Conservation (phyloP, 2,888 invertebrate genomes). For the Pheosia tremula region DNA sequence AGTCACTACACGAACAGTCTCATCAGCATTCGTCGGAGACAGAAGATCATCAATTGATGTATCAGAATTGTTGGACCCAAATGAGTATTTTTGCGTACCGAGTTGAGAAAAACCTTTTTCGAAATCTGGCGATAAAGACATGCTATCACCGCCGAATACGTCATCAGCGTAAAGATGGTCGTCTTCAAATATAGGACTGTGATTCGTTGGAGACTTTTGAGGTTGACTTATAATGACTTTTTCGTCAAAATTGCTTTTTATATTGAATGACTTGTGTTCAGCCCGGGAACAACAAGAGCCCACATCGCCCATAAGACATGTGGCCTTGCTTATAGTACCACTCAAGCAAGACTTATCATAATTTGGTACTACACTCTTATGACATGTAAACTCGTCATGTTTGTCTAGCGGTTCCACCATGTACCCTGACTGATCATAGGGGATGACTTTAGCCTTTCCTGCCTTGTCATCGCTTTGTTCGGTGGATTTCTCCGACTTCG, state of each 20-base stretch:
- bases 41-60: slow-evolving; percentile 86
- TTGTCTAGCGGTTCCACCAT: slow-evolving; percentile 80
- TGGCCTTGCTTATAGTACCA: slow-evolving; percentile 76
- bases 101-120: slow-evolving; percentile 74
- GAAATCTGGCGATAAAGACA: slow-evolving; percentile 85
- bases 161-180: slow-evolving; percentile 85
- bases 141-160: slow-evolving; percentile 86
- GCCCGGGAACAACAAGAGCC: slow-evolving; percentile 75
- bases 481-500: slow-evolving; percentile 70
- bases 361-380: slow-evolving; percentile 72
- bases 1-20: slow-evolving; percentile 80
- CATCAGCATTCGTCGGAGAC: slow-evolving; percentile 84
- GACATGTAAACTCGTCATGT: slow-evolving; percentile 66
- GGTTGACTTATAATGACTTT: slow-evolving; percentile 86
- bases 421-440: slow-evolving; percentile 78
- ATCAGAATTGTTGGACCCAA: slow-evolving; percentile 86
- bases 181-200: slow-evolving; percentile 86
- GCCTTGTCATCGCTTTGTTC: slow-evolving; percentile 65
- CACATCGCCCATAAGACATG: slow-evolving; percentile 75
- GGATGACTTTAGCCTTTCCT: slow-evolving; percentile 66
- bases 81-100: slow-evolving; percentile 75
- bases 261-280: slow-evolving; percentile 69
- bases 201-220: slow-evolving; percentile 84
- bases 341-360: slow-evolving; percentile 79
- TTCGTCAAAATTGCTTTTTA: slow-evolving; percentile 70